These are phyloP conservation scores for Oryzias woworae DNA, from an alignment of 2,113 vertebrate genomes.

Conservation along the genomic window DNA sequence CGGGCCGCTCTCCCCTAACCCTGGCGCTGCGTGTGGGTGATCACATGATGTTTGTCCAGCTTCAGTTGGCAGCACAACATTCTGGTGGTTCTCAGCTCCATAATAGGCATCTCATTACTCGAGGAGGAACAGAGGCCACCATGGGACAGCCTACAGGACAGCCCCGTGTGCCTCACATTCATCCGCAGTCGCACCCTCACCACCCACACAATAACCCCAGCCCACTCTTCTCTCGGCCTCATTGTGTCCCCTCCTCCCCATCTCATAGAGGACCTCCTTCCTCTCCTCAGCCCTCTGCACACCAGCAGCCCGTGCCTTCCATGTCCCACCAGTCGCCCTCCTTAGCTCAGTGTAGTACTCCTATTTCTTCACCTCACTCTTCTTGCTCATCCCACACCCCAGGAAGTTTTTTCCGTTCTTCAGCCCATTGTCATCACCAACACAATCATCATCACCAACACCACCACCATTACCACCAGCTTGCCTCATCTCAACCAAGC, in stretches of 20 bases:
- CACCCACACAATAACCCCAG: constrained; percentile 61
- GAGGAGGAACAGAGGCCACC: constrained; percentile 66
- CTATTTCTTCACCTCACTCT: constrained; percentile 74
- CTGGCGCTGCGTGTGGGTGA: constrained; percentile 94
- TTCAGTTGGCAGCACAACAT: constrained; percentile 94
- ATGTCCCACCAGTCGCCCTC: constrained; percentile 72
- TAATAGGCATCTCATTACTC: constrained; percentile 85
- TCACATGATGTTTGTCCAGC: constrained; percentile 99
- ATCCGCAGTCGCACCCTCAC: constrained; percentile 53
- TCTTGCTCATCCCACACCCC: constrained; percentile 79
- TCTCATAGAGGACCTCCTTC: constrained; percentile 54
- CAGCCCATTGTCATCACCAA: constrained; percentile 63
- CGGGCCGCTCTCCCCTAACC: constrained; percentile 93
- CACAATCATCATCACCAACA: constrained; percentile 50
- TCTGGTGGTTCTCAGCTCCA: constrained; percentile 85
- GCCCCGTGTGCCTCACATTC: constrained; percentile 58
- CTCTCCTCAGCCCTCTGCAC: constrained; percentile 62
- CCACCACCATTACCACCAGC: constrained; percentile 72
- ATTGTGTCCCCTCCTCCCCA: constrained; percentile 44
- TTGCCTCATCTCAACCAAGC: constrained; percentile 65
- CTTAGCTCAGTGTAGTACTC: constrained; percentile 77
- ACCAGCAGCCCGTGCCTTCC: constrained; percentile 57
- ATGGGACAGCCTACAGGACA: constrained; percentile 82
- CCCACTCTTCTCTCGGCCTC: constrained; percentile 60
- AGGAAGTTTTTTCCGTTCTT: constrained; percentile 83